These are phyloP conservation scores for Deilephila elpenor DNA, from an alignment of 2,888 invertebrate species.

Conservation along the genomic window DNA sequence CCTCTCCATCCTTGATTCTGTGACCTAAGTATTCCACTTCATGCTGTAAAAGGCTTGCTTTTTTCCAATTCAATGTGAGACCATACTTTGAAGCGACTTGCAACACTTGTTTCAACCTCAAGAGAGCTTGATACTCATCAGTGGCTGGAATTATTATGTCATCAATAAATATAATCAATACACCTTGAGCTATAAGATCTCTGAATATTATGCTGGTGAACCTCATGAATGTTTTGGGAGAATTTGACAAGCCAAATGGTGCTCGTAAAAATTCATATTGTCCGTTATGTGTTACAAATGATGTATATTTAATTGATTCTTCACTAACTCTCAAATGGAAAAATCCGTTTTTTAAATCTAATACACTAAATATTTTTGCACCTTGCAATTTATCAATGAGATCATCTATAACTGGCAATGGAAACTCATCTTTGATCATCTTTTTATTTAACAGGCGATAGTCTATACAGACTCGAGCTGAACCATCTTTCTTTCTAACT, in stretches of 20 bases:
- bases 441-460: slow-evolving; percentile 37
- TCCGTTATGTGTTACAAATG: too few species aligned
- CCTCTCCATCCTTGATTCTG: not conserved
- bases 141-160: slow-evolving; percentile 41
- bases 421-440: slow-evolving; percentile 38
- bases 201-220: slow-evolving; percentile 41
- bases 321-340: slow-evolving; percentile 17
- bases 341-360: slow-evolving; percentile 27
- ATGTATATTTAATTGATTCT: slow-evolving; percentile 28
- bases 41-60: slow-evolving; percentile 24
- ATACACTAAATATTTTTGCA: slow-evolving; percentile 30
- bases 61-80: slow-evolving; percentile 41
- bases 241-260: slow-evolving; percentile 32
- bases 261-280: slow-evolving; percentile 30
- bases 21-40: slow-evolving; percentile 36
- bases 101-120: slow-evolving; percentile 33
- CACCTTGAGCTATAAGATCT: slow-evolving; percentile 37
- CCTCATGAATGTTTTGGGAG: slow-evolving; percentile 25
- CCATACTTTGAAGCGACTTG: slow-evolving; percentile 39
- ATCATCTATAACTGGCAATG: slow-evolving; percentile 33
- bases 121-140: slow-evolving; percentile 35
- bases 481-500: slow-evolving; percentile 37
- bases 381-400: slow-evolving; percentile 29
- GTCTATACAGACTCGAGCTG: slow-evolving; percentile 35
- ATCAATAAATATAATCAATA: too few species aligned